Base-by-base conservation (phyloP, 2,888 invertebrate species). In the Hyposoter dolosus region DNA sequence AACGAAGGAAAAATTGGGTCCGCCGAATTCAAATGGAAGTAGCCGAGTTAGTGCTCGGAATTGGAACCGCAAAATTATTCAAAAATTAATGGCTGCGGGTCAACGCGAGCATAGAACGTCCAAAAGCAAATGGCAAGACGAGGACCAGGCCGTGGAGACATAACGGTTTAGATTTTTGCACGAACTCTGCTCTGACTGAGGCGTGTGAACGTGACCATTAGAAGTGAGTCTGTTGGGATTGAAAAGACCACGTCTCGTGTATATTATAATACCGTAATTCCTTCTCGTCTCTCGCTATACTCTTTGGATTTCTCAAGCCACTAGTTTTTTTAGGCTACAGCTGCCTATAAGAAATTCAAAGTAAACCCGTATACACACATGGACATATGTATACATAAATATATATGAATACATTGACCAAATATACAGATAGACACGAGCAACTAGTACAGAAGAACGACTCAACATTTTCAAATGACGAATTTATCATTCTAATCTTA, bases 181-280 rank as follows among this genome's bases (percentile, higher is more conserved):
- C 50, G 69, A 74, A 74, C 71, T 69, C 56, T 9, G 78, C 65
- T 75, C 77, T 79, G 43, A 47, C 40, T 43, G 77, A 69, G 83
- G 77, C 83, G 81, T 82, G 81, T 75, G 83, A 83, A 83, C 83
- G 83, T 85, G 83, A 86, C 77, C 83, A 86, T 86, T 83, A 86
- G 81, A 83, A 45, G 74, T 63, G 65, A 86, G 74, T 60, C 71
- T 69, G 56, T 75, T 60, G 63, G 28, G 53, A 68, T 47, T 45
- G 63, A 69, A 86, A 77, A 81, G 74, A 69, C 50, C 76, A 50
- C 69, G 78, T 43, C 83, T 72, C 68, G 80, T 65, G 40, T 81
- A 50, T 80, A 81, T 82, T 76, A 78, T 81, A 68, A 83, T 83
- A 83, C 83, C 74, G 83, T 83, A 83, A 85, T 78, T 86, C 69